Percentiles rank a stretch among this genome's conserved stretches.
These are phyloP conservation scores for Protodeltote pygarga DNA, from an alignment of 2,888 invertebrate genomes.

Conservation along the genomic window DNA sequence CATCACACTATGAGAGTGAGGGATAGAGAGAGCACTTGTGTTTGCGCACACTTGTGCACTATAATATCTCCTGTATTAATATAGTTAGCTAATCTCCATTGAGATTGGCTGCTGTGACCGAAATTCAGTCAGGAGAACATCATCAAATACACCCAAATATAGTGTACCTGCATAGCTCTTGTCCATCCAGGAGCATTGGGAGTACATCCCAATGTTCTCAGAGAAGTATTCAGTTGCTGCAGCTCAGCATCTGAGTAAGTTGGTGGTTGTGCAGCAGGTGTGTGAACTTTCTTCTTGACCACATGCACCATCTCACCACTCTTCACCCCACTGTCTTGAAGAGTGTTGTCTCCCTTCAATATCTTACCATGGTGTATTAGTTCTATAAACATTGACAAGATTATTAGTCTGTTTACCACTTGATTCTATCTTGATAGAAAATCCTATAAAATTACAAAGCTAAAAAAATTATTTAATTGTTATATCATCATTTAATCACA, in stretches of 20 bases:
- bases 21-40: too few relatives aligned
- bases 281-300: slow-evolving; percentile 78
- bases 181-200: slow-evolving; percentile 88
- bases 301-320: slow-evolving; percentile 87
- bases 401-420: background rate
- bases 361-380: slow-evolving; percentile 90
- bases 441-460: too few relatives aligned
- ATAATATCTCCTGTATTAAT: too few relatives aligned
- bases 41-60: too few relatives aligned
- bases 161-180: slow-evolving; percentile 88
- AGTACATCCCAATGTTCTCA: slow-evolving; percentile 87
- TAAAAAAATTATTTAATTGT: too few relatives aligned
- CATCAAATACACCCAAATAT: background rate
- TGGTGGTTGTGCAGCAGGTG: slow-evolving; percentile 69
- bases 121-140: too few relatives aligned
- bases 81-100: too few relatives aligned
- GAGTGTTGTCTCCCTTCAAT: slow-evolving; percentile 86
- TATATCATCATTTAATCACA: too few relatives aligned
- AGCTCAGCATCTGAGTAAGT: slow-evolving; percentile 87
- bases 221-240: slow-evolving; percentile 87
- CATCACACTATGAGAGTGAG: background rate
- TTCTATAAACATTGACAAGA: slow-evolving; percentile 25
- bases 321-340: slow-evolving; percentile 89
- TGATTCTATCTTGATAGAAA: too few relatives aligned
- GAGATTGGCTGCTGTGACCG: too few relatives aligned